Percentiles rank a stretch among this genome's conserved stretches.
These are phyloP conservation scores for Sycophila sp. DNA, from an alignment of 1,140 invertebrate species.

Conservation along the genomic window DNA sequence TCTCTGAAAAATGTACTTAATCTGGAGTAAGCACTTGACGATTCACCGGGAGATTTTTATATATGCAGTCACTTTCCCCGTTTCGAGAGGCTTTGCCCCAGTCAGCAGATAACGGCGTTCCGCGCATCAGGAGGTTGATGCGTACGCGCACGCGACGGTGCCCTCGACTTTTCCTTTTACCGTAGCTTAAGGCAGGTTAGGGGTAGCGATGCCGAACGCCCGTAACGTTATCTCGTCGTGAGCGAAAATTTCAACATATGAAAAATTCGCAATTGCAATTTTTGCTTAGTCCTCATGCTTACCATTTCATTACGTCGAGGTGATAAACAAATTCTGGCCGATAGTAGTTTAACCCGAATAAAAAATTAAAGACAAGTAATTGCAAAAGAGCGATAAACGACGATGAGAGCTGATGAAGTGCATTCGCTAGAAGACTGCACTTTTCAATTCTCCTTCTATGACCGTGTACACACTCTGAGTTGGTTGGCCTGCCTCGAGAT, in stretches of 20 bases:
- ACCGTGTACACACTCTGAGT: slow-evolving; percentile 28
- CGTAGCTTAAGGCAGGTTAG: background rate
- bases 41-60: too few species aligned
- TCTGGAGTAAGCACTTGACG: too few species aligned
- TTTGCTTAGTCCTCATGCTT: background rate
- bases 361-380: too few species aligned
- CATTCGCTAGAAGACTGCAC: background rate
- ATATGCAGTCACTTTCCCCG: too few species aligned
- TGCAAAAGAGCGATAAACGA: background rate
- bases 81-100: too few species aligned
- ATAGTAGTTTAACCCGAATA: too few species aligned
- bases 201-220: too few species aligned
- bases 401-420: background rate
- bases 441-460: slow-evolving; percentile 14
- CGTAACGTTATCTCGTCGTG: background rate
- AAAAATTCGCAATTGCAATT: background rate
- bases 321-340: too few species aligned
- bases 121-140: too few species aligned
- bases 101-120: too few species aligned
- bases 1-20: too few species aligned
- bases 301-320: too few species aligned
- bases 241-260: background rate
- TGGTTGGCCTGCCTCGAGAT: slow-evolving; percentile 50
- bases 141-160: background rate
- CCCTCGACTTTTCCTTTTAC: background rate